Percentiles rank a stretch among this genome's conserved stretches.
phyloP scores from a whole-genome alignment of 2,888 invertebrate species.

The Scaptomyza flava region DNA sequence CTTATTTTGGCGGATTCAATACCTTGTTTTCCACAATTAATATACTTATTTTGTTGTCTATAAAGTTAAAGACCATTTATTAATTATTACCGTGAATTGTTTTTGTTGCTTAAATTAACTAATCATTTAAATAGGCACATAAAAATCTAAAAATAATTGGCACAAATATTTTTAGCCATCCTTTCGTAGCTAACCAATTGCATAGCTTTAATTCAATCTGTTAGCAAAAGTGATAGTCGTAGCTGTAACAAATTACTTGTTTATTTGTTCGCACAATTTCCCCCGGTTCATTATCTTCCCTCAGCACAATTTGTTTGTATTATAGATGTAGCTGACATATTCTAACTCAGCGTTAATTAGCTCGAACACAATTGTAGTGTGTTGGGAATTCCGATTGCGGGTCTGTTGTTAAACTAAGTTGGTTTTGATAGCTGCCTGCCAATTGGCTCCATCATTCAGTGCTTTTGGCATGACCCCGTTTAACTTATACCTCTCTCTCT shows the following conservation, averaged over 20 bases:
- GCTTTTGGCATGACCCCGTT: conserved; percentile 32
- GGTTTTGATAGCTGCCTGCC: conserved; percentile 26
- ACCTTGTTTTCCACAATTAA: no score
- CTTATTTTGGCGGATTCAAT: no score
- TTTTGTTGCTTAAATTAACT: no score
- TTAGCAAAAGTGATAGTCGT: background rate
- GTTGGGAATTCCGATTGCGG: conserved; percentile 50
- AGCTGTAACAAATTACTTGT: conserved; percentile 21
- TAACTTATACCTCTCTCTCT: conserved; percentile 10
- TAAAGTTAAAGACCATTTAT: no score
- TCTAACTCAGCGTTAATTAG: conserved; percentile 41
- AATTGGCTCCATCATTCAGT: conserved; percentile 44
- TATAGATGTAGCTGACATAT: conserved; percentile 17
- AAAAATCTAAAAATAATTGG: background rate
- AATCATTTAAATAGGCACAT: background rate
- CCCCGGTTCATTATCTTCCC: background rate
- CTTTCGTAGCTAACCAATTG: conserved; percentile 6
- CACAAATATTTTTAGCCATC: background rate
- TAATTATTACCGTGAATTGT: no score
- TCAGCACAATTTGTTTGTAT: conserved; percentile 19
- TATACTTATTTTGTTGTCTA: no score
- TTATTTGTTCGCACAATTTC: conserved; percentile 23
- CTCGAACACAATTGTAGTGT: conserved; percentile 34
- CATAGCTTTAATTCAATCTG: background rate
- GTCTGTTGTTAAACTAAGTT: conserved; percentile 28